Evolutionary conservation across 2,113 vertebrate genomes (phyloP).

Genomic region (Poeciliopsis turrubarensis): DNA sequence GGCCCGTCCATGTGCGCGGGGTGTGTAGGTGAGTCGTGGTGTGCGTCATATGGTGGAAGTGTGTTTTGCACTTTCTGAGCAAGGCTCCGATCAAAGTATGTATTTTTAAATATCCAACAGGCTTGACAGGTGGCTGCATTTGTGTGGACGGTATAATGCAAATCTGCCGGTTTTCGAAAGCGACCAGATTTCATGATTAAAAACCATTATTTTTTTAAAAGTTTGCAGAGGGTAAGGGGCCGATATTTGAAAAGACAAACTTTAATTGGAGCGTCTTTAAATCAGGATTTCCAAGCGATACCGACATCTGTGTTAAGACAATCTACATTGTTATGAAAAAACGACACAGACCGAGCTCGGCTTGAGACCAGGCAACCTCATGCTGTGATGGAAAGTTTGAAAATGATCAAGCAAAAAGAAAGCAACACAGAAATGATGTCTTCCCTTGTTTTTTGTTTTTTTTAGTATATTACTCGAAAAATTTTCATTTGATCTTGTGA

Average conservation of each 20-base stretch:
- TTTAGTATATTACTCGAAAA: conserved; percentile 27
- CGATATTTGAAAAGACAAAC: conserved; percentile 50
- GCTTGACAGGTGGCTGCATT: conserved; percentile 50
- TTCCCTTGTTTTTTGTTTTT: conserved; percentile 6
- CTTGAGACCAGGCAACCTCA: conserved; percentile 62
- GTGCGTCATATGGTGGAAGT: conserved; percentile 56
- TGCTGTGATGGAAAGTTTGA: conserved; percentile 66
- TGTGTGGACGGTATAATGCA: conserved; percentile 13
- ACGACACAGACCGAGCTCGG: conserved; percentile 61
- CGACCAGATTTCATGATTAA: conserved; percentile 11
- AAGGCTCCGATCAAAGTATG: conserved; percentile 60
- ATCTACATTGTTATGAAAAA: conserved; percentile 52
- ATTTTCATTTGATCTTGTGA: conserved; percentile 55
- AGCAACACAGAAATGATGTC: conserved; percentile 73
- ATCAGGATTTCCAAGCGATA: conserved; percentile 47
- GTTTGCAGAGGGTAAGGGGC: conserved; percentile 23
- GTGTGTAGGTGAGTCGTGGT: conserved; percentile 26
- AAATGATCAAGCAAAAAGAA: conserved; percentile 60
- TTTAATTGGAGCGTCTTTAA: conserved; percentile 51
- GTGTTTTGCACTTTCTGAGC: conserved; percentile 58
- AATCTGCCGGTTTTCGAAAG: neutral
- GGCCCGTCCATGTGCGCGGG: conserved; percentile 16
- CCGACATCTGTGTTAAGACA: conserved; percentile 53
- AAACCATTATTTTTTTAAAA: conserved; percentile 5
- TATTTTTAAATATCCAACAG: conserved; percentile 61